phyloP scores from a whole-genome alignment of 1,140 invertebrate genomes.

The Ruditapes philippinarum region DNA sequence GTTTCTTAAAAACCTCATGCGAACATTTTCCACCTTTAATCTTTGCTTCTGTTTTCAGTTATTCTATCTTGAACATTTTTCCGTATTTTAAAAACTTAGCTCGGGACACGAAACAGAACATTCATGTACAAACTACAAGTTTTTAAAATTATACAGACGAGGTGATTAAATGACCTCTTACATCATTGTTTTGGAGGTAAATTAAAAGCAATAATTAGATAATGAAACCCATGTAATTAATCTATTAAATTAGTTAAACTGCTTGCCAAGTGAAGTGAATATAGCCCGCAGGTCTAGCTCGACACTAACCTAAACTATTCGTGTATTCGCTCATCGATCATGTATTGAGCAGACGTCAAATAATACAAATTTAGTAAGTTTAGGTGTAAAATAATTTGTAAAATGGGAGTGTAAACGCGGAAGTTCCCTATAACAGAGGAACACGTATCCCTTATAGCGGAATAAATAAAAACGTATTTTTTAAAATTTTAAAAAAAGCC shows the following conservation, averaged over 20 bases:
- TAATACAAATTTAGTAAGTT: conserved; percentile 13
- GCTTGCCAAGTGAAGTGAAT: not conserved
- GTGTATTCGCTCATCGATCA: not conserved
- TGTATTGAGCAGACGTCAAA: not conserved
- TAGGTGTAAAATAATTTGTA: conserved; percentile 15
- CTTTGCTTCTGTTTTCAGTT: too few relatives aligned
- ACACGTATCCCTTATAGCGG: not conserved
- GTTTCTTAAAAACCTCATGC: too few relatives aligned
- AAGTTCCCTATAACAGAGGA: not conserved
- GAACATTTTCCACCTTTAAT: too few relatives aligned
- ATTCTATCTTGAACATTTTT: not conserved
- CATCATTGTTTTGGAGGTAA: not conserved
- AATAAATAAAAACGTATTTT: too few relatives aligned
- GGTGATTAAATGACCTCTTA: not conserved
- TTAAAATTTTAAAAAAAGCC: too few relatives aligned
- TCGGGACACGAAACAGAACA: not conserved
- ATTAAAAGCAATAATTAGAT: conserved; percentile 9
- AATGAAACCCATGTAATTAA: not conserved
- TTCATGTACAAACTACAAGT: not conserved
- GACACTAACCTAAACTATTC: not conserved
- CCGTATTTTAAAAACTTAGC: not conserved
- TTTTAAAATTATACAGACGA: conserved; percentile 4
- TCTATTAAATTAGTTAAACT: not conserved
- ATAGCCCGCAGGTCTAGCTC: not conserved
- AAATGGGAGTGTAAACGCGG: not conserved